Evolutionary conservation across 2,888 invertebrate species (phyloP).

Genomic region (Listrodromus nycthemerus): DNA sequence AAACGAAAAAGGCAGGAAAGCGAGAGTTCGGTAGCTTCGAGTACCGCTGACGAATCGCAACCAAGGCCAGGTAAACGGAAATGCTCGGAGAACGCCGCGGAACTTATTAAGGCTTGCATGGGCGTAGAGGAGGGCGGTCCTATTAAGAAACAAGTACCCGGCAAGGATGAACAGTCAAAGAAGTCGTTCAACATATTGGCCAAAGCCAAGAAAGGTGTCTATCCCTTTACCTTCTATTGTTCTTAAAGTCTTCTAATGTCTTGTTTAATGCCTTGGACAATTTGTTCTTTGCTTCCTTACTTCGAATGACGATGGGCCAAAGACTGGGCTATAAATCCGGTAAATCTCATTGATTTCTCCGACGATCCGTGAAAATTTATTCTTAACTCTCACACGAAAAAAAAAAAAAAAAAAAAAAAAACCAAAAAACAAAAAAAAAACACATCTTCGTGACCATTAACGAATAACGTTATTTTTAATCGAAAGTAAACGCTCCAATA

Average conservation of each 20-base stretch:
- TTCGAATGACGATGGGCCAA: slow-evolving; percentile 62
- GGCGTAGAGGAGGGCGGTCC: slow-evolving; percentile 84
- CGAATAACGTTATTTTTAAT: slow-evolving; percentile 45
- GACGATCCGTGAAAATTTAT: slow-evolving; percentile 67
- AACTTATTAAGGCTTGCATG: slow-evolving; percentile 87
- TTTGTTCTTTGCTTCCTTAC: slow-evolving; percentile 64
- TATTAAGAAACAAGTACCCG: slow-evolving; percentile 84
- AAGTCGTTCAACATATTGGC: slow-evolving; percentile 83
- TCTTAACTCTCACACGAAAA: slow-evolving; percentile 57
- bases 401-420: background rate
- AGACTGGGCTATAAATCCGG: slow-evolving; percentile 62
- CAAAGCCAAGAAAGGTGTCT: slow-evolving; percentile 83
- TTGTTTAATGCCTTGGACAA: slow-evolving; percentile 63
- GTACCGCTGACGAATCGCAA: slow-evolving; percentile 86
- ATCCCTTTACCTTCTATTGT: slow-evolving; percentile 70
- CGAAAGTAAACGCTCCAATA: slow-evolving; percentile 45
- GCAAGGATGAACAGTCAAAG: slow-evolving; percentile 82
- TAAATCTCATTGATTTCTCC: slow-evolving; percentile 61
- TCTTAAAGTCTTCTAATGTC: slow-evolving; percentile 56
- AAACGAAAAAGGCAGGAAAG: slow-evolving; percentile 93
- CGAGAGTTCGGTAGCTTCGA: slow-evolving; percentile 89
- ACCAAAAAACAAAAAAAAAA: background rate
- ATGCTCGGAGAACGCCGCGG: slow-evolving; percentile 87
- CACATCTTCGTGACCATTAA: slow-evolving; percentile 54
- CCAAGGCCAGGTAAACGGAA: slow-evolving; percentile 86